Base-by-base conservation (phyloP, 1,140 invertebrate species). In the Chlorops oryzae region DNA sequence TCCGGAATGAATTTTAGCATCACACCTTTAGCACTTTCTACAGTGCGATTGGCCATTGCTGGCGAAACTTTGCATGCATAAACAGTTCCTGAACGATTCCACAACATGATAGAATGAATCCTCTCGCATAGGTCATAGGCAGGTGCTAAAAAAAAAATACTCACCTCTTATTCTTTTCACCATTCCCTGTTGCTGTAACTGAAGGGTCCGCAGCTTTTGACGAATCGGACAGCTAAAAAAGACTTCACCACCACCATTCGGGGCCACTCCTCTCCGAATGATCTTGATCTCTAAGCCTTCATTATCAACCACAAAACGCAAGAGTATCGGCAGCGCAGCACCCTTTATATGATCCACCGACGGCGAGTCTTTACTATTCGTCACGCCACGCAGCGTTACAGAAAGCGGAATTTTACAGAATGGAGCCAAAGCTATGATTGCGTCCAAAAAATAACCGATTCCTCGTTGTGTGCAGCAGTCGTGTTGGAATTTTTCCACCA, bases 101-200 rank as follows among this genome's bases (percentile, higher is more conserved):
- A n/a, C n/a, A n/a, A n/a, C n/a, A n/a, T n/a, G n/a, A n/a, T n/a
- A n/a, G n/a, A n/a, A n/a, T n/a, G n/a, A n/a, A n/a, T n/a, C n/a
- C n/a, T n/a, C 9, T 34, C 13, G 91, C 85, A 75, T 86, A 96
- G 27, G 90, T 87, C 13, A 87, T 79, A n/a, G n/a, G n/a, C 5
- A n/a, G n/a, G n/a, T n/a, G n/a, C n/a, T n/a, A n/a, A n/a, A n/a
- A n/a, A n/a, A n/a, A n/a, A n/a, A n/a, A n/a, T n/a, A n/a, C n/a
- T n/a, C n/a, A n/a, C 96, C 96, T 58, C 96, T 77, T 41, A 99
- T 86, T 55, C 92, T 79, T 75, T 96, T 97, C 0, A 99, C 83
- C 78, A 96, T 94, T 6, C 96, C 96, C 72, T 83, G 82, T 47
- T 93, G 84, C 20, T 78, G 73, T 59, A 82, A 75, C 73, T 89